A percentile compares a stretch with the other conserved stretches of the same genome.
phyloP scores from a whole-genome alignment of 1,140 invertebrate genomes.

The Nylanderia fulva region DNA sequence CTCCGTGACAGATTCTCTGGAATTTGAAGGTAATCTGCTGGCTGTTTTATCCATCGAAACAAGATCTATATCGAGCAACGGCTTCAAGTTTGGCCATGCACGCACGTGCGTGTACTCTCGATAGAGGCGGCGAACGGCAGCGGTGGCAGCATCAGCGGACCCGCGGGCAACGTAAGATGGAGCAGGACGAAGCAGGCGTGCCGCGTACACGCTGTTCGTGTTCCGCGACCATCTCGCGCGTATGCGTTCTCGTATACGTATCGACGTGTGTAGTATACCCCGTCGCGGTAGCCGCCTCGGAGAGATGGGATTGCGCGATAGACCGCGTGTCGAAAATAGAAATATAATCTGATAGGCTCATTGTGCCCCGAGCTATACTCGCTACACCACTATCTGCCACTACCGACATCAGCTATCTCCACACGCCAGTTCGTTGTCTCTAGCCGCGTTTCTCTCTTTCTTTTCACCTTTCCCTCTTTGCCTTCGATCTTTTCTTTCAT shows the following conservation, averaged over 20 bases:
- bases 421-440: constrained; percentile 48
- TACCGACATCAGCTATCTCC: constrained; percentile 70
- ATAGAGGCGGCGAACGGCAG: constrained; percentile 44
- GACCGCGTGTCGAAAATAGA: constrained; percentile 85
- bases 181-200: constrained; percentile 39
- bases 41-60: too few relatives aligned
- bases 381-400: constrained; percentile 80
- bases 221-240: constrained; percentile 21
- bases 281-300: constrained; percentile 81
- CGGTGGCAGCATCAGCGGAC: constrained; percentile 36
- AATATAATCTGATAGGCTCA: constrained; percentile 86
- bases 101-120: constrained; percentile 12
- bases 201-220: constrained; percentile 48
- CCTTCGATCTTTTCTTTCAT: constrained; percentile 22
- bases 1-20: too few relatives aligned
- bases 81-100: constrained; percentile 10
- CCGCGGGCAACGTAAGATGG: constrained; percentile 58
- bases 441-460: constrained; percentile 16
- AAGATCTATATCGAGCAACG: background rate
- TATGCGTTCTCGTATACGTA: constrained; percentile 42
- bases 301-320: constrained; percentile 85
- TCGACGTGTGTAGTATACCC: constrained; percentile 51
- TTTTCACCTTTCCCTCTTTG: background rate
- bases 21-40: too few relatives aligned
- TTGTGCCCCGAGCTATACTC: constrained; percentile 83